Conservation (phyloP, 2,888 invertebrate species). For the Macaria notata region DNA sequence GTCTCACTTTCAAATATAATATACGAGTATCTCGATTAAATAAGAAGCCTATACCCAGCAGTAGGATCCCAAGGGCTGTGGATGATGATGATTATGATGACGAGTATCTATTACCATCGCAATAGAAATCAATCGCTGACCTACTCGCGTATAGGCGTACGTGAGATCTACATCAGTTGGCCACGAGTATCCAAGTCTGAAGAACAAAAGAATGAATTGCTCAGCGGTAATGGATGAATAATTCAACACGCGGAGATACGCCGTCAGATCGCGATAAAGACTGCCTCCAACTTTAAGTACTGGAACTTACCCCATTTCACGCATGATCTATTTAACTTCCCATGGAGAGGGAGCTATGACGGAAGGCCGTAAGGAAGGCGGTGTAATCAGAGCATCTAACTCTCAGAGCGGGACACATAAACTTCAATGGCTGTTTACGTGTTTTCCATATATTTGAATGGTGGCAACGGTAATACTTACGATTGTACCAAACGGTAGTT, state of each 20-base stretch:
- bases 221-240: conserved; percentile 54
- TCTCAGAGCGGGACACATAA: conserved; percentile 4
- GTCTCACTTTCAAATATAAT: too few species aligned
- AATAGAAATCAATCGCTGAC: too few species aligned
- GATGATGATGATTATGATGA: too few species aligned
- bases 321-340: conserved; percentile 29
- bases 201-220: conserved; percentile 57
- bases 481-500: too few species aligned
- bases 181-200: conserved; percentile 34
- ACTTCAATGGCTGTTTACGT: conserved; percentile 1
- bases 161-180: conserved; percentile 18
- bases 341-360: conserved; percentile 13
- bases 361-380: conserved; percentile 20
- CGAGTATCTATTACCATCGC: too few species aligned
- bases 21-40: too few species aligned
- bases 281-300: conserved; percentile 39
- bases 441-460: neutral
- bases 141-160: too few species aligned
- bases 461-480: neutral
- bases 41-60: too few species aligned
- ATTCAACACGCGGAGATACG: conserved; percentile 52
- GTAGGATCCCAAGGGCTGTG: too few species aligned
- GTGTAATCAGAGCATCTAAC: conserved; percentile 9
- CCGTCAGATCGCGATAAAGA: conserved; percentile 54
- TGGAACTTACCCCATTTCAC: conserved; percentile 33